Conservation (phyloP, 2,797 vertebrate genomes). For the Siniperca undulata region DNA sequence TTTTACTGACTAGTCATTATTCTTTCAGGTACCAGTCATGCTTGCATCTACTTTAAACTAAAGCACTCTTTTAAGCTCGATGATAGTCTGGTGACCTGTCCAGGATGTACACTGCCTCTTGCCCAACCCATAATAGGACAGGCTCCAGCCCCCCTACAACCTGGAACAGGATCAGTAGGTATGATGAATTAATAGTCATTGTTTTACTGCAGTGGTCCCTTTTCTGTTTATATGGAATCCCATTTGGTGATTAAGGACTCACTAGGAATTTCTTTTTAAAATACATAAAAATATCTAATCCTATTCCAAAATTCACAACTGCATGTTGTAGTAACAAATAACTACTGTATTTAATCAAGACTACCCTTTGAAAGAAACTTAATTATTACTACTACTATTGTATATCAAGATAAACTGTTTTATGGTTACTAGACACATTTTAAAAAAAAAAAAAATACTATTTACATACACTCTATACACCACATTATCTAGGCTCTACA, state of each 20-base stretch:
- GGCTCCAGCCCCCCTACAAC: too few species aligned
- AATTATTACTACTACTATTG: background rate
- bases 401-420: background rate
- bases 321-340: background rate
- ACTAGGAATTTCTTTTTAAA: background rate
- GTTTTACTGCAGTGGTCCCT: background rate
- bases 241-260: background rate
- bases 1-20: background rate
- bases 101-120: too few species aligned
- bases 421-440: background rate
- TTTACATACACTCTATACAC: too few species aligned
- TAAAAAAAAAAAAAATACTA: background rate
- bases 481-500: too few species aligned
- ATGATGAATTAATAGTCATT: background rate
- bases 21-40: background rate
- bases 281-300: background rate
- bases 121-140: too few species aligned
- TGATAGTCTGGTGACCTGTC: too few species aligned
- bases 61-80: too few species aligned
- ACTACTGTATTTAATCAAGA: background rate
- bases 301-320: background rate
- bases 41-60: too few species aligned
- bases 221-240: background rate
- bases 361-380: background rate
- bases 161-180: too few species aligned